These are phyloP conservation scores for Microhierax caerulescens DNA, from an alignment of 2,797 vertebrate genomes.

Conservation along the genomic window DNA sequence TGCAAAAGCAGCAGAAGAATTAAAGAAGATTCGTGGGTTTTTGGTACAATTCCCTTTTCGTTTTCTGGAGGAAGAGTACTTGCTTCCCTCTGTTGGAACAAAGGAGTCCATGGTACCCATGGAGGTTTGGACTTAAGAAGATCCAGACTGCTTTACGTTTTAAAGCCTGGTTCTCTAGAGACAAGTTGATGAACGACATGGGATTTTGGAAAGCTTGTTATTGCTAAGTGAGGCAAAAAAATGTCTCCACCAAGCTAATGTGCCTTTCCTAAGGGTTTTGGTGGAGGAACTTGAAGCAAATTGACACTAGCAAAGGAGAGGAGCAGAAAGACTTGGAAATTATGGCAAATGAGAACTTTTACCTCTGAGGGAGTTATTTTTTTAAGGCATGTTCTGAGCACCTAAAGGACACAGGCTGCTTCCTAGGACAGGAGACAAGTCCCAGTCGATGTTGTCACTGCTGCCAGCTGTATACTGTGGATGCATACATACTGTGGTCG, in stretches of 20 bases:
- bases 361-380: background rate
- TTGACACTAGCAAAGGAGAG: background rate
- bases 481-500: background rate
- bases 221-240: background rate
- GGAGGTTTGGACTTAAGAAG: slow-evolving; percentile 92
- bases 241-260: background rate
- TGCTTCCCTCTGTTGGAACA: slow-evolving; percentile 91
- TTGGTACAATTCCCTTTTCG: slow-evolving; percentile 93
- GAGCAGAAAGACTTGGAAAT: background rate
- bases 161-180: background rate
- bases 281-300: slow-evolving; percentile 14
- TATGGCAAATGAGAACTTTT: background rate
- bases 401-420: slow-evolving; percentile 9
- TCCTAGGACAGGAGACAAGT: background rate
- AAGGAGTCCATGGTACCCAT: slow-evolving; percentile 96
- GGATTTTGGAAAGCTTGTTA: background rate
- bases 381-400: background rate
- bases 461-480: slow-evolving; percentile 7
- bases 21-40: slow-evolving; percentile 94
- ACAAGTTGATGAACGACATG: background rate
- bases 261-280: slow-evolving; percentile 24
- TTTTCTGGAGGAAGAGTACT: slow-evolving; percentile 89
- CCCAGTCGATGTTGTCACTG: background rate
- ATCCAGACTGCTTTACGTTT: background rate
- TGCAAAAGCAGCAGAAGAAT: slow-evolving; percentile 84